phyloP scores from a whole-genome alignment of 2,113 vertebrate genomes.

The Capricornis sumatraensis region DNA sequence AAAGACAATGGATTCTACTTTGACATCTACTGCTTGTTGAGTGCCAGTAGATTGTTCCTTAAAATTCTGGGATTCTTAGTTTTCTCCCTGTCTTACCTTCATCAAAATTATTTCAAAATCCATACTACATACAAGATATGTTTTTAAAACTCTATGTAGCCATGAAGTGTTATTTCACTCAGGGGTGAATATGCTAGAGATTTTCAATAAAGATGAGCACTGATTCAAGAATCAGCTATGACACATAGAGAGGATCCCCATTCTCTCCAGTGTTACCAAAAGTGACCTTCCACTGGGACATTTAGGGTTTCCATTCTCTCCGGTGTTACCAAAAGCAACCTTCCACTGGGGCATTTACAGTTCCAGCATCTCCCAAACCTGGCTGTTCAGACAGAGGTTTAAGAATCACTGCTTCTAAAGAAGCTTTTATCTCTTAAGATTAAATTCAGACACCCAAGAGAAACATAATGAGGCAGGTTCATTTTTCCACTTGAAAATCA shows the following conservation, averaged over 20 bases:
- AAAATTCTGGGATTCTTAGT: background rate
- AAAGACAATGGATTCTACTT: background rate
- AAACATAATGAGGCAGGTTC: background rate
- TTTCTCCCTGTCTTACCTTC: background rate
- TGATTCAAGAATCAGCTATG: background rate
- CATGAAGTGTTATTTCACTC: background rate
- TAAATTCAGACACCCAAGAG: background rate
- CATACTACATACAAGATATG: background rate
- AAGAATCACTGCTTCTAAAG: background rate
- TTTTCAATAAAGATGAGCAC: background rate
- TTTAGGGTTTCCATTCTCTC: background rate
- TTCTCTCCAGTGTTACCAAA: background rate
- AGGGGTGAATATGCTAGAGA: background rate
- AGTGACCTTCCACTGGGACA: background rate
- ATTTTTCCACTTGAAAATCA: conserved; percentile 30
- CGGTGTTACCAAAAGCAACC: background rate
- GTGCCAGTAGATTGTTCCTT: background rate
- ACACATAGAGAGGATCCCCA: background rate
- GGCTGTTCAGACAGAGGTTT: background rate
- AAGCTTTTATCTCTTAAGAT: background rate
- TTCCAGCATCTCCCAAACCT: background rate
- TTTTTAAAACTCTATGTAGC: background rate
- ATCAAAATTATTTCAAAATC: conserved; percentile 34
- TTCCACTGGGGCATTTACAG: background rate
- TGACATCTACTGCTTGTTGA: background rate